Conservation (phyloP, 2,113 vertebrate species). For the Sturnus vulgaris region DNA sequence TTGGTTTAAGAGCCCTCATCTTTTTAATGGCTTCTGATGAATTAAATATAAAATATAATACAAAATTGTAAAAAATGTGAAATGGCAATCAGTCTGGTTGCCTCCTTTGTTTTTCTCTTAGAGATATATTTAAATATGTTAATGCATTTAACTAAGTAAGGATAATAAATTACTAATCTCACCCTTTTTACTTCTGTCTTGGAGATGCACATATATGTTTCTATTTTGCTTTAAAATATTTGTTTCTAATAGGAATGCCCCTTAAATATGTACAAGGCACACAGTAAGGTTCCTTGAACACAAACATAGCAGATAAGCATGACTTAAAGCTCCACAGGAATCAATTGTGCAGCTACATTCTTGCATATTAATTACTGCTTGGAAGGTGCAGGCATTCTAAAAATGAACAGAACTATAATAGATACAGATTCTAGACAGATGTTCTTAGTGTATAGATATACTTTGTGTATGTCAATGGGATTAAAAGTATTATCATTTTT, state of each 20-base stretch:
- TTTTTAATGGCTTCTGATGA: neutral
- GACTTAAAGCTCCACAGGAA: conserved; percentile 8
- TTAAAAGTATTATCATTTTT: neutral
- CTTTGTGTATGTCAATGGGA: neutral
- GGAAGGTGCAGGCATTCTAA: neutral
- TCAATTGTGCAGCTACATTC: conserved; percentile 2
- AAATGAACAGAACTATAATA: neutral
- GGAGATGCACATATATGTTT: neutral
- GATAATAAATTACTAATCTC: neutral
- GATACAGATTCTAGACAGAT: neutral
- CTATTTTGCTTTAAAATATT: neutral
- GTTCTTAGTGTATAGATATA: neutral
- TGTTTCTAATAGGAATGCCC: neutral
- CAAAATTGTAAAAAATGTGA: conserved; percentile 2
- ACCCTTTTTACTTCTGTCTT: neutral
- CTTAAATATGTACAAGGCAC: neutral
- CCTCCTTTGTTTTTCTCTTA: neutral
- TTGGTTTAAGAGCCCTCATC: neutral
- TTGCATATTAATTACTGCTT: neutral
- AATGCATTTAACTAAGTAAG: conserved; percentile 23
- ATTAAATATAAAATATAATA: too few species aligned
- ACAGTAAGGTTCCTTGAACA: neutral
- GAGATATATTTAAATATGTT: neutral
- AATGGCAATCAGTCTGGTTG: neutral
- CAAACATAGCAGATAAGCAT: neutral